Evolutionary conservation across 2,113 vertebrate genomes (phyloP).

Genomic region (Motacilla tschutschensis): DNA sequence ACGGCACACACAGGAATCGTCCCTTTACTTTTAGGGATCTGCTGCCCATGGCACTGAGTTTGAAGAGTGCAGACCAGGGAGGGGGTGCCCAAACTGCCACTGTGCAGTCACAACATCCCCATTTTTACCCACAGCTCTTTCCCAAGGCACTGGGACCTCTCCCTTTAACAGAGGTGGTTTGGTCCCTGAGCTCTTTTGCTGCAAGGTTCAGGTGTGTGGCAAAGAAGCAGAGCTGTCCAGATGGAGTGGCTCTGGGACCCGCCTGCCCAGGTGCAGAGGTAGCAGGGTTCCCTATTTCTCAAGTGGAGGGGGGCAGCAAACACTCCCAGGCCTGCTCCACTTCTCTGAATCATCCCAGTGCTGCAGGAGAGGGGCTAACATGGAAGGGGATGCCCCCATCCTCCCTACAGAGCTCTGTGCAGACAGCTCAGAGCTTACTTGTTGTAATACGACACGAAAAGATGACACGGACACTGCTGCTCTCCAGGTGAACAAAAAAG

Average conservation of each 20-base stretch:
- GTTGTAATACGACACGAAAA: too few relatives aligned
- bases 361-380: fast-evolving
- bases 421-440: background rate
- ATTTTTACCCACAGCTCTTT: background rate
- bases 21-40: background rate
- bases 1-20: fast-evolving
- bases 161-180: background rate
- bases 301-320: background rate
- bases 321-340: background rate
- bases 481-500: too few relatives aligned
- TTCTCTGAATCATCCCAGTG: background rate
- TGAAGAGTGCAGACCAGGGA: background rate
- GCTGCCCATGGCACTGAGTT: background rate
- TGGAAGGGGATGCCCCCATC: background rate
- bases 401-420: background rate
- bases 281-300: background rate
- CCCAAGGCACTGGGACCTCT: background rate
- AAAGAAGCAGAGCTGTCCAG: background rate
- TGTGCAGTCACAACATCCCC: background rate
- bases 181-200: background rate
- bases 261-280: background rate
- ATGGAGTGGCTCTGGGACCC: fast-evolving
- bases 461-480: too few relatives aligned
- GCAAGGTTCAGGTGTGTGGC: background rate
- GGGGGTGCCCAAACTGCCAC: background rate